Conservation (phyloP, 2,113 vertebrate genomes). For the Nannobrachium achirus region DNA sequence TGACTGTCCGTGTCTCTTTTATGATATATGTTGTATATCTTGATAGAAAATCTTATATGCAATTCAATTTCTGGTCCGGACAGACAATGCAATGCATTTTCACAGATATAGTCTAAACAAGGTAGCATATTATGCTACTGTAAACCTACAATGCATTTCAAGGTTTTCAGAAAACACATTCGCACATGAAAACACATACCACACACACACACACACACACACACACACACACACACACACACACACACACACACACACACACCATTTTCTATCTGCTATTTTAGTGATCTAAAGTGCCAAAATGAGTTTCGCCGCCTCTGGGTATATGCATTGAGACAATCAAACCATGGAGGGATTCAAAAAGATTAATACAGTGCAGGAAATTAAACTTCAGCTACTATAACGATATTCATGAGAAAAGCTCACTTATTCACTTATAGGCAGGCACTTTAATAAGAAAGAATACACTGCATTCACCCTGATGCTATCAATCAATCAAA, state of each 20-base stretch:
- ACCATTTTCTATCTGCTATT: slow-evolving; percentile 43
- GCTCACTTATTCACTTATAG: slow-evolving; percentile 69
- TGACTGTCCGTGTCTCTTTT: slow-evolving; percentile 18
- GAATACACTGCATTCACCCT: slow-evolving; percentile 63
- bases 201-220: not conserved
- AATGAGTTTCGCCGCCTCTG: slow-evolving; percentile 72
- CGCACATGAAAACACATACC: too few species aligned
- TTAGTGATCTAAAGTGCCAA: slow-evolving; percentile 69
- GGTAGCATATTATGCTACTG: slow-evolving; percentile 26
- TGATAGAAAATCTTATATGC: slow-evolving; percentile 5
- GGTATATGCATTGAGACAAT: slow-evolving; percentile 74
- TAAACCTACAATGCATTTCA: slow-evolving; percentile 1
- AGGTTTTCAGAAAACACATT: slow-evolving; percentile 8
- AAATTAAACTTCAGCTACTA: slow-evolving; percentile 82
- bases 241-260: slow-evolving; percentile 21
- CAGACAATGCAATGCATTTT: slow-evolving; percentile 11
- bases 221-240: slow-evolving; percentile 25
- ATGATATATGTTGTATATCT: slow-evolving; percentile 17
- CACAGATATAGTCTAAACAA: slow-evolving; percentile 15
- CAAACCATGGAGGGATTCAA: slow-evolving; percentile 76
- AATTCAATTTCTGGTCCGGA: slow-evolving; percentile 20
- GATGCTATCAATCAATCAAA: slow-evolving; percentile 77
- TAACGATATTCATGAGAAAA: slow-evolving; percentile 78
- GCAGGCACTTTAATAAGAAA: slow-evolving; percentile 77
- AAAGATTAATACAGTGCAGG: slow-evolving; percentile 81